Base-by-base conservation (phyloP, 2,797 vertebrate genomes). In the Atherinosoma microstoma region DNA sequence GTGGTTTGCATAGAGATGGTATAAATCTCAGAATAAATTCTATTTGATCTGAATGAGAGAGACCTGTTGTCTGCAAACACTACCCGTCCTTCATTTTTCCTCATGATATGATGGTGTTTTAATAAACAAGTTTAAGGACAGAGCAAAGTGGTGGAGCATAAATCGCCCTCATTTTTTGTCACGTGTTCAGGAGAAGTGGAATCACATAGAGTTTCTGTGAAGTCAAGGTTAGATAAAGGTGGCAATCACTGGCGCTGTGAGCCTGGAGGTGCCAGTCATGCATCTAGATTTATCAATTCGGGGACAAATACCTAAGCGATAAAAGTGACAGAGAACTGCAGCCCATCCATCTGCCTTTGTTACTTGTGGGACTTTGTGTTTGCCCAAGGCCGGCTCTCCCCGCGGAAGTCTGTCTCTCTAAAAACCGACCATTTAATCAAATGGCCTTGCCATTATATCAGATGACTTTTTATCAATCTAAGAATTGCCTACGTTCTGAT, bases 321-420 rank as follows among this genome's bases (percentile, higher is more conserved):
- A 87, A 88, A 90, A 90, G 85, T 89, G 85, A 88, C 87, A 80
- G 76, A 86, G 73, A 76, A 78, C 82, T 85, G 84, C 82, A 81
- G 64, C 84, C 83, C 76, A 87, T 89, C 86, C 84, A 88, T 89
- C 86, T 87, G 87, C 83, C 85, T 88, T 84, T 91, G 87, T 87
- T 87, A 91, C 87, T 84, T 73, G 68, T 71, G 84, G 82, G 84
- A 87, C 81, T 89, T 83, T 69, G 70, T 89, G 79, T 91, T 89
- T 91, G 89, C 81, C 79, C 83, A 87, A 90, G 89, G 87, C 84
- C 76, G 5, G 53, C 47, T 87, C 16, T 81, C 74, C 74, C 42
- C 30, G 54, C 64, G 78, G 53, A 84, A 38, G 64, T 69, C 70
- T 78, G 73, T 68, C 70, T 82, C 80, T 85, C 75, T 69, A 81